Percentiles rank a stretch among this genome's conserved stretches.
Evolutionary conservation across 64 coral and sea anemone genomes (phyloP).

Genomic region (Stichodactyla mertensii): DNA sequence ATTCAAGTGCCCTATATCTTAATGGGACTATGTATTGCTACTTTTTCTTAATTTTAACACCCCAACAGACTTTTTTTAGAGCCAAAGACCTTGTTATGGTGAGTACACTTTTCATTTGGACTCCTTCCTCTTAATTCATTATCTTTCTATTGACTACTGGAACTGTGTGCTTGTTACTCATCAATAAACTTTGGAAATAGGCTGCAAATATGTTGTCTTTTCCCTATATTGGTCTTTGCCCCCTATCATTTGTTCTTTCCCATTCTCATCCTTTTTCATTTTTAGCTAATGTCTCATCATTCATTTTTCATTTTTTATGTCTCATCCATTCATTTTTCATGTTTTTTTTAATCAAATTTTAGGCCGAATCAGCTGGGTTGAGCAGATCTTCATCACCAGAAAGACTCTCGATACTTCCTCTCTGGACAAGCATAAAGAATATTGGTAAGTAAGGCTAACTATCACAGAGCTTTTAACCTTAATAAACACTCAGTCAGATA

Average conservation of each 20-base stretch:
- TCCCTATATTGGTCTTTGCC: neutral
- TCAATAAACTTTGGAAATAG: neutral
- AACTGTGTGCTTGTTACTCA: neutral
- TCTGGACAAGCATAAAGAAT: conserved; percentile 83
- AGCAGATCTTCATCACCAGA: conserved; percentile 52
- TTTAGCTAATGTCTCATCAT: neutral
- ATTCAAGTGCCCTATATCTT: neutral
- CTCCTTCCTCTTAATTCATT: neutral
- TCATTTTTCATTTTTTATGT: neutral
- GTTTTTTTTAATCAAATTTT: neutral
- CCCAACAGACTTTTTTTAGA: conserved; percentile 86
- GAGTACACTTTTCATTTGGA: neutral
- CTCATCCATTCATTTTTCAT: neutral
- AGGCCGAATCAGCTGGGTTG: conserved; percentile 82
- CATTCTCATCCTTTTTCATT: neutral
- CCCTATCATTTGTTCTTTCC: neutral
- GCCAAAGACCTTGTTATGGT: conserved; percentile 84
- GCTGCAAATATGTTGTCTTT: neutral
- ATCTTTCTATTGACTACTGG: neutral
- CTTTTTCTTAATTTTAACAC: conserved; percentile 13
- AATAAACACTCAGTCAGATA: neutral
- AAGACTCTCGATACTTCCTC: conserved; percentile 66
- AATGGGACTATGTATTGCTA: neutral
- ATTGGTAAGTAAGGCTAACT: conserved; percentile 47
- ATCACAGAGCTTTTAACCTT: neutral